These are phyloP conservation scores for Brachionichthys hirsutus DNA, from an alignment of 2,113 vertebrate genomes.

Conservation along the genomic window DNA sequence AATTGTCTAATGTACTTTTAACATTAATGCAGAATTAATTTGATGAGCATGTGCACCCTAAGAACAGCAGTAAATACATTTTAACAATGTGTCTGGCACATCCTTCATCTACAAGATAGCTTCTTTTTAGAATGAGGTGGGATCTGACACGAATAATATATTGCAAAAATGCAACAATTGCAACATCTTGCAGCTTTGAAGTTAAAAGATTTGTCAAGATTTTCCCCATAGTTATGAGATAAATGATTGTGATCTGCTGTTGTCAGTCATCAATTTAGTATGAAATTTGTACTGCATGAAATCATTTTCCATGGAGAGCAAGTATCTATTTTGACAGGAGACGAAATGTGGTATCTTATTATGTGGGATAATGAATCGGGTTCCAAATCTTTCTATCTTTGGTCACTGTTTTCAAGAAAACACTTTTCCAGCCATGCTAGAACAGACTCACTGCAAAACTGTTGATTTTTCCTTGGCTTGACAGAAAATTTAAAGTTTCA, in stretches of 20 bases:
- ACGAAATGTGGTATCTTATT: neutral
- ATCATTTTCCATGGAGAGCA: neutral
- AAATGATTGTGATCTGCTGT: slow-evolving; percentile 19
- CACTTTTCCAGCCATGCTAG: neutral
- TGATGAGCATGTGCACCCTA: no score
- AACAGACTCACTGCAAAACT: neutral
- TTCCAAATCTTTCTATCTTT: neutral
- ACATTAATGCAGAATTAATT: no score
- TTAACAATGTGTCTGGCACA: no score
- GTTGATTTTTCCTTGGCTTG: neutral
- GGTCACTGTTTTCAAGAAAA: neutral
- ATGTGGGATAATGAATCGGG: neutral
- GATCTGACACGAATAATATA: slow-evolving; percentile 5
- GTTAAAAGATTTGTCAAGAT: slow-evolving; percentile 4
- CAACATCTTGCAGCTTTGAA: slow-evolving; percentile 34
- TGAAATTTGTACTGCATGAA: slow-evolving; percentile 1
- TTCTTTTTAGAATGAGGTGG: slow-evolving; percentile 9
- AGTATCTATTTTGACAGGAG: slow-evolving; percentile 2
- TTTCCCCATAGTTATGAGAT: slow-evolving; percentile 13
- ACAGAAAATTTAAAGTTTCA: no score
- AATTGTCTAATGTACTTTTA: no score
- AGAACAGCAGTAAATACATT: no score
- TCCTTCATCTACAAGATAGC: slow-evolving; percentile 16
- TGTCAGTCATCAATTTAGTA: slow-evolving; percentile 30
- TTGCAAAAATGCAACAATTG: slow-evolving; percentile 19